Percentiles rank a stretch among this genome's conserved stretches.
These are phyloP conservation scores for Corapipo altera DNA, from an alignment of 2,113 vertebrate genomes.

Conservation along the genomic window DNA sequence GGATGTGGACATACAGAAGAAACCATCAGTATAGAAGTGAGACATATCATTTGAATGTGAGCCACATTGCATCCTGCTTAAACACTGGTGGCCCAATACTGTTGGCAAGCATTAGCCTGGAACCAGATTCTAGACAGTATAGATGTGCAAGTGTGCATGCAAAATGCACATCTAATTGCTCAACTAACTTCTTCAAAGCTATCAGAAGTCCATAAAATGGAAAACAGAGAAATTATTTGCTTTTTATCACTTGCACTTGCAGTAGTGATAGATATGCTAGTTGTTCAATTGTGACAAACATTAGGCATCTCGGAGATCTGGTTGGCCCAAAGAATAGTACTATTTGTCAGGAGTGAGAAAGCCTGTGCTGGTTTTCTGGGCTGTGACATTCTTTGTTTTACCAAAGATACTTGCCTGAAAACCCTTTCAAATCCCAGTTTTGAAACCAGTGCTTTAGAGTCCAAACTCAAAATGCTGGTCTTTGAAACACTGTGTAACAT, in stretches of 20 bases:
- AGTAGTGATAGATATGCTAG: background rate
- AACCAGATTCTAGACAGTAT: background rate
- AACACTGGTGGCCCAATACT: background rate
- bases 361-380: background rate
- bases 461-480: background rate
- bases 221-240: background rate
- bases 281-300: background rate
- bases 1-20: background rate
- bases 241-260: background rate
- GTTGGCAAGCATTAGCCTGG: background rate
- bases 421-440: background rate
- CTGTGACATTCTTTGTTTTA: background rate
- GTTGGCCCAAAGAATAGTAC: background rate
- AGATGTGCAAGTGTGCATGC: background rate
- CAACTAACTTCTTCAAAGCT: background rate
- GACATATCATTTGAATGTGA: background rate
- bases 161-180: slow-evolving; percentile 8
- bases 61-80: background rate
- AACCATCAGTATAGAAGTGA: background rate
- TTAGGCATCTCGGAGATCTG: background rate
- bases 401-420: background rate
- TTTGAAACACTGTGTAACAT: background rate
- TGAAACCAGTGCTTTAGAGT: background rate
- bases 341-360: background rate
- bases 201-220: background rate